Evolutionary conservation across 2,888 invertebrate species (phyloP).

Genomic region (Synanthedon vespiformis): DNA sequence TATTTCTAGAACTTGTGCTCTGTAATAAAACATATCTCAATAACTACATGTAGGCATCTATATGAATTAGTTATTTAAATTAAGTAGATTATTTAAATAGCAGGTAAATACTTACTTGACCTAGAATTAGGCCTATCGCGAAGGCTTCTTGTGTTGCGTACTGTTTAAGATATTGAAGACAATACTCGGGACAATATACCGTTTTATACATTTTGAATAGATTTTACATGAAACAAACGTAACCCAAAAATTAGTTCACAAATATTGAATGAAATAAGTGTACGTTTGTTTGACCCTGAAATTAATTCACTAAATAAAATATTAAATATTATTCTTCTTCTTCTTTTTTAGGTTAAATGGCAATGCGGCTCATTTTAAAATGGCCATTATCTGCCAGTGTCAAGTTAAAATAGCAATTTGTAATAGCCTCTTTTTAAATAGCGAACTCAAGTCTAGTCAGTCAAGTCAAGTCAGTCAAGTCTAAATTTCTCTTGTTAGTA

Average conservation of each 20-base stretch:
- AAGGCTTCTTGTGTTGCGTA: conserved; percentile 74
- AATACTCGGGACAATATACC: conserved; percentile 76
- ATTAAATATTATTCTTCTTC: too few relatives aligned
- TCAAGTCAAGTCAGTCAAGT: too few relatives aligned
- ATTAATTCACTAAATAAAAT: too few relatives aligned
- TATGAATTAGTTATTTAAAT: neutral
- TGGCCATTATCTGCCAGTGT: too few relatives aligned
- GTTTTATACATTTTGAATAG: conserved; percentile 24
- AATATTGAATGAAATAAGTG: neutral
- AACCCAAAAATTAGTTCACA: neutral
- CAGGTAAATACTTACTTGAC: conserved; percentile 72
- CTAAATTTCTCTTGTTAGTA: too few relatives aligned
- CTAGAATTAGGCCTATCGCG: conserved; percentile 81
- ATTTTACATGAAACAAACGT: neutral
- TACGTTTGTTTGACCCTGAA: neutral
- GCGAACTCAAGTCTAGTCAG: too few relatives aligned
- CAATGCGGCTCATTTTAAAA: too few relatives aligned
- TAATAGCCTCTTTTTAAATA: too few relatives aligned
- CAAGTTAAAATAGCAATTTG: too few relatives aligned
- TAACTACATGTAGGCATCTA: neutral
- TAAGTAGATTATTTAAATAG: neutral
- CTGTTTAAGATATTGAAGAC: conserved; percentile 75
- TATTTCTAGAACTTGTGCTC: conserved; percentile 77
- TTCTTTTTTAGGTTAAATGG: too few relatives aligned
- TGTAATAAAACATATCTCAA: conserved; percentile 26